phyloP scores from a whole-genome alignment of 2,888 invertebrate species.

The Micoletzkya japonica region DNA sequence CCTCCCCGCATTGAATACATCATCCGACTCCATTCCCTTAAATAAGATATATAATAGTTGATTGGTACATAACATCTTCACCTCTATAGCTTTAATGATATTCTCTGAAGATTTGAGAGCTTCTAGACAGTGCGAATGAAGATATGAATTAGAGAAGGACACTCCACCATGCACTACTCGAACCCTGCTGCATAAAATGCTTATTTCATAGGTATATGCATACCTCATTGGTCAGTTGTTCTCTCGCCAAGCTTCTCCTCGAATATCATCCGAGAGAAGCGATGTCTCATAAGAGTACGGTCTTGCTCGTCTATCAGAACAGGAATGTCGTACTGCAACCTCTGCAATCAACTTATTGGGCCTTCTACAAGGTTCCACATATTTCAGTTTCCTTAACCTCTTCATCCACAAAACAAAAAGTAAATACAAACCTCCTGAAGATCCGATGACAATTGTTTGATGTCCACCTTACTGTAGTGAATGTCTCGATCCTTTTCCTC shows the following conservation, averaged over 20 bases:
- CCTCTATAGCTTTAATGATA: not conserved
- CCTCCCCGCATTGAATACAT: slow-evolving; percentile 85
- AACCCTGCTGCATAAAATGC: too few species aligned
- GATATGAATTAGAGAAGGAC: too few species aligned
- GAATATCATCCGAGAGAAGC: slow-evolving; percentile 55
- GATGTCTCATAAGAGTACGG: slow-evolving; percentile 65
- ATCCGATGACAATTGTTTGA: slow-evolving; percentile 9
- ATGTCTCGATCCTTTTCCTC: slow-evolving; percentile 24
- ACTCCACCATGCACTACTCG: slow-evolving; percentile 18
- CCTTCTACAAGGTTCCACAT: not conserved
- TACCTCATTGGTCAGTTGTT: slow-evolving; percentile 4
- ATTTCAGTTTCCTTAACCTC: not conserved
- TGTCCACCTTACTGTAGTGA: slow-evolving; percentile 16
- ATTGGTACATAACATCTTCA: too few species aligned
- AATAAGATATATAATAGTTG: not conserved
- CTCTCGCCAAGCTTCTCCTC: slow-evolving; percentile 35
- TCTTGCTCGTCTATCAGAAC: slow-evolving; percentile 65
- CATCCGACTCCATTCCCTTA: slow-evolving; percentile 79
- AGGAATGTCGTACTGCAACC: slow-evolving; percentile 66
- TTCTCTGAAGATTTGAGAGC: not conserved
- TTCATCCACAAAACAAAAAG: not conserved
- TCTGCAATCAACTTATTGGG: slow-evolving; percentile 56
- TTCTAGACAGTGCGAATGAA: too few species aligned
- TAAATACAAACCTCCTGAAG: slow-evolving; percentile 1
- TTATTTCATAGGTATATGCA: not conserved